A percentile compares a stretch with the other conserved stretches of the same genome.
These are phyloP conservation scores for Papilio demoleus DNA, from an alignment of 2,888 invertebrate genomes.

Conservation along the genomic window DNA sequence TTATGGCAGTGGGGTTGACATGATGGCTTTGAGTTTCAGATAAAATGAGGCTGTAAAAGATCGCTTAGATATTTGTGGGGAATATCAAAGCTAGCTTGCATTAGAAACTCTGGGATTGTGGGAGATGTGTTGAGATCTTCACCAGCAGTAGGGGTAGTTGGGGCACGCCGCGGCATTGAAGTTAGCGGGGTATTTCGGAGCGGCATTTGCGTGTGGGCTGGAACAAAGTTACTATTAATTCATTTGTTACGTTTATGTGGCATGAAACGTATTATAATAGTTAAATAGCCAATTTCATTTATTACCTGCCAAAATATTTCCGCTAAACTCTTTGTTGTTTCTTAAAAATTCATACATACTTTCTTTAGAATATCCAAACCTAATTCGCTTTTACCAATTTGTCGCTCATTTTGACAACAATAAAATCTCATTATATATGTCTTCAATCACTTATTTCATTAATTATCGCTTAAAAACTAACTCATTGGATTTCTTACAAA, in stretches of 20 bases:
- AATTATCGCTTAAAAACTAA: no score
- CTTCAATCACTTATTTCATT: no score
- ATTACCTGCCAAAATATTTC: no score
- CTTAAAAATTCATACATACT: no score
- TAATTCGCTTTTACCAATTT: no score
- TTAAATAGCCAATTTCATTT: no score
- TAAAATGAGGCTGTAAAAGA: constrained; percentile 41
- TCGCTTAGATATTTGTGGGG: constrained; percentile 41
- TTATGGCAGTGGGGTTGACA: constrained; percentile 50
- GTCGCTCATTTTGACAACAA: no score
- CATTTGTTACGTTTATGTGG: background rate
- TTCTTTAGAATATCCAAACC: no score
- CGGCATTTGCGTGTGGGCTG: constrained; percentile 63
- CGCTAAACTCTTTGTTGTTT: no score
- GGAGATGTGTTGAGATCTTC: constrained; percentile 45
- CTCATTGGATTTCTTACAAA: no score
- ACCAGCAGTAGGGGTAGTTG: constrained; percentile 84
- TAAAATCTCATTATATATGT: no score
- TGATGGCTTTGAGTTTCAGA: constrained; percentile 45
- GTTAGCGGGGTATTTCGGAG: constrained; percentile 78
- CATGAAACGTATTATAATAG: no score
- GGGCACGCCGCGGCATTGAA: constrained; percentile 82
- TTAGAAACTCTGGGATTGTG: constrained; percentile 48
- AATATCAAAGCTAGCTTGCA: constrained; percentile 39
- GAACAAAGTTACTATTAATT: constrained; percentile 43